A percentile compares a stretch with the other conserved stretches of the same genome.
Evolutionary conservation across 2,797 vertebrate genomes (phyloP).

Genomic region (Rhyacichthys aspro): DNA sequence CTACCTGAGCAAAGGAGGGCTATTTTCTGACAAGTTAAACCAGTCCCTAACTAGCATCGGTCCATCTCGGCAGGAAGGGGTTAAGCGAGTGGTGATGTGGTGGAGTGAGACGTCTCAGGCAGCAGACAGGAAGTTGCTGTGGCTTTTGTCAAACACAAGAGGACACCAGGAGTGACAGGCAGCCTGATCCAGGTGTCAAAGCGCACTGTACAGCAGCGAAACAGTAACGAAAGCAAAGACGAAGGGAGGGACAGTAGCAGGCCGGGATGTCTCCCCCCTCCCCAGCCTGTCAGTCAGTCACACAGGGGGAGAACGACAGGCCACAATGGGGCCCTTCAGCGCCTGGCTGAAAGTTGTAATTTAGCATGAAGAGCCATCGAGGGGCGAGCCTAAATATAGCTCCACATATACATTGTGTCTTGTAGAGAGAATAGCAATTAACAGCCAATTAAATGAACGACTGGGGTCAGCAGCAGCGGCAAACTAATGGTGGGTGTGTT

Average conservation of each 20-base stretch:
- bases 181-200: conserved; percentile 69
- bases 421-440: conserved; percentile 82
- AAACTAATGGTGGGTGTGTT: conserved; percentile 76
- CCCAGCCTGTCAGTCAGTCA: conserved; percentile 78
- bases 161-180: conserved; percentile 42
- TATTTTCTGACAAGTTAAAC: no score
- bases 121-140: conserved; percentile 49
- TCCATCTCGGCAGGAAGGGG: background rate
- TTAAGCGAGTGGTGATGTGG: conserved; percentile 24
- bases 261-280: conserved; percentile 42
- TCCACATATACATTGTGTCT: conserved; percentile 77
- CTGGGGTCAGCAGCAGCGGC: conserved; percentile 76
- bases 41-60: background rate
- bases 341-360: conserved; percentile 81
- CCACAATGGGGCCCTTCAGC: conserved; percentile 82
- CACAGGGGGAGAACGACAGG: conserved; percentile 80
- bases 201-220: conserved; percentile 49
- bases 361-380: conserved; percentile 81
- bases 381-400: conserved; percentile 79
- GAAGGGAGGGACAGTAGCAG: conserved; percentile 51
- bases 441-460: conserved; percentile 84
- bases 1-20: no score
- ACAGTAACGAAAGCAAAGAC: conserved; percentile 53
- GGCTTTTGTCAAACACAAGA: conserved; percentile 41
- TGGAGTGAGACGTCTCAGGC: conserved; percentile 35